Percentiles rank a stretch among this genome's conserved stretches.
Evolutionary conservation across 1,140 invertebrate genomes (phyloP).

Genomic region (Trichoplusia ni): DNA sequence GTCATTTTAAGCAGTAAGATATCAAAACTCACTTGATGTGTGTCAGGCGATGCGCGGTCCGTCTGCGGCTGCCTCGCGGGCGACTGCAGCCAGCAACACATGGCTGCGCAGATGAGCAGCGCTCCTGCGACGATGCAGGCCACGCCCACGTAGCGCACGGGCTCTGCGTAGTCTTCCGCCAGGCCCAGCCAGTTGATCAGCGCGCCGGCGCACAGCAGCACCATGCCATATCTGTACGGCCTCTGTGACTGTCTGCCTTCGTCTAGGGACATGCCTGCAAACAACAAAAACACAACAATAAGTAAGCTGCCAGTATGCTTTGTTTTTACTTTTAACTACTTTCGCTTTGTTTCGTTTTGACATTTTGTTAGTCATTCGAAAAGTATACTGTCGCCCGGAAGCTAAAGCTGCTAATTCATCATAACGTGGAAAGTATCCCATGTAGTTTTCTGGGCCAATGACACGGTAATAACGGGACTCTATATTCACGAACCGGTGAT

Average conservation of each 20-base stretch:
- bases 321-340: no score
- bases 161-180: slow-evolving; percentile 87
- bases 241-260: slow-evolving; percentile 85
- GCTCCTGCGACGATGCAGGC: slow-evolving; percentile 88
- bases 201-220: slow-evolving; percentile 87
- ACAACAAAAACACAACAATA: slow-evolving; percentile 19
- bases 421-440: slow-evolving; percentile 57
- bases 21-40: slow-evolving; percentile 67
- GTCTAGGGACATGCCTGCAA: slow-evolving; percentile 85
- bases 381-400: slow-evolving; percentile 25
- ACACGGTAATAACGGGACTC: slow-evolving; percentile 55
- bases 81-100: slow-evolving; percentile 89
- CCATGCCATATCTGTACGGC: slow-evolving; percentile 89
- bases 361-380: background rate
- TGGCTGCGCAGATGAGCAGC: slow-evolving; percentile 87
- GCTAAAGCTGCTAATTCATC: slow-evolving; percentile 29
- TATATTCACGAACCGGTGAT: slow-evolving; percentile 49
- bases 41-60: slow-evolving; percentile 71
- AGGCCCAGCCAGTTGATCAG: slow-evolving; percentile 89
- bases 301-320: background rate
- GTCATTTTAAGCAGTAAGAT: background rate
- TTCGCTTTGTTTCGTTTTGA: slow-evolving; percentile 8
- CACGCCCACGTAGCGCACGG: slow-evolving; percentile 88
- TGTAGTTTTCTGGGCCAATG: slow-evolving; percentile 61
- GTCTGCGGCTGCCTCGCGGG: slow-evolving; percentile 79